phyloP scores from a whole-genome alignment of 2,113 vertebrate species.

The Promerops cafer region DNA sequence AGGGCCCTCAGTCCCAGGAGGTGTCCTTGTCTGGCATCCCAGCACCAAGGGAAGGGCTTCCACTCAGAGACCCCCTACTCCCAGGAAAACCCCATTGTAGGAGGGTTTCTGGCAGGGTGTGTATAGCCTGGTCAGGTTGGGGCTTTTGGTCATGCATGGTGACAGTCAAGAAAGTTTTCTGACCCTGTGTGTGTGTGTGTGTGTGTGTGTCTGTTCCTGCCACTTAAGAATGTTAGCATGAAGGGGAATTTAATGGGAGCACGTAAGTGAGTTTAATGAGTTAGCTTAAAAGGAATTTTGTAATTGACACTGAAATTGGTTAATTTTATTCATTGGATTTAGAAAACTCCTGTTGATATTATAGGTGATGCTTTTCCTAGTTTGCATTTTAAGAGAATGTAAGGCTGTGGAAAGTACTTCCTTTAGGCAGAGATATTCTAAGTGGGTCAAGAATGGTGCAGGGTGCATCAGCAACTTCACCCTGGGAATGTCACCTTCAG shows the following conservation, averaged over 20 bases:
- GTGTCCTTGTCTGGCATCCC: background rate
- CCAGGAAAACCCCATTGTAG: background rate
- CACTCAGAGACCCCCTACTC: background rate
- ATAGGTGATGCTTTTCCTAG: background rate
- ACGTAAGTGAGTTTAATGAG: background rate
- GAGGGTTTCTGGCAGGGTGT: background rate
- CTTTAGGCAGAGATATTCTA: background rate
- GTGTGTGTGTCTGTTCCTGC: background rate
- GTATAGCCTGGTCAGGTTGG: background rate
- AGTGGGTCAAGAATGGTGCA: background rate
- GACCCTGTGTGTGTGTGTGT: too few species aligned
- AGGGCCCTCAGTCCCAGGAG: background rate
- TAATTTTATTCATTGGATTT: background rate
- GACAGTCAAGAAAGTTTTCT: background rate
- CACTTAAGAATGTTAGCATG: background rate
- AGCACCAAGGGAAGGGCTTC: background rate
- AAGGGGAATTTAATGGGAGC: background rate
- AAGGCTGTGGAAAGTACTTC: background rate
- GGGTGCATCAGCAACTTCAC: background rate
- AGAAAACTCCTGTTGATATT: background rate
- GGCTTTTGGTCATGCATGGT: background rate
- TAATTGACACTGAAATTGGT: background rate
- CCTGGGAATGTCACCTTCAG: background rate
- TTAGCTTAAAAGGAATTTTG: background rate
- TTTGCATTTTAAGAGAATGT: slow-evolving; percentile 13